Evolutionary conservation across 1,140 invertebrate genomes (phyloP).

Genomic region (Argopecten irradians): DNA sequence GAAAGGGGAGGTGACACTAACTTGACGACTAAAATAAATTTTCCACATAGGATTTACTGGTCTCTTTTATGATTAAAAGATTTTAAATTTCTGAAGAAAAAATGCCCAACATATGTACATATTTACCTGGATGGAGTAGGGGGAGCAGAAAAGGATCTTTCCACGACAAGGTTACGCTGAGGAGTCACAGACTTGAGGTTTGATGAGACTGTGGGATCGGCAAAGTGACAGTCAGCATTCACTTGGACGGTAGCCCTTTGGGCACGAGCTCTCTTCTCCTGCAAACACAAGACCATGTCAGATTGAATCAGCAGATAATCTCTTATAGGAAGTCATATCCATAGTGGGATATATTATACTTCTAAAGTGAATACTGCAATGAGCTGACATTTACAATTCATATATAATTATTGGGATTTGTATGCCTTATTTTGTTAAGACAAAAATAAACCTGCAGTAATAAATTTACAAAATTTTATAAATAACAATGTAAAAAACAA

Average conservation of each 20-base stretch:
- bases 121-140: conserved; percentile 50
- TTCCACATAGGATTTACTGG: background rate
- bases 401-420: too few relatives aligned
- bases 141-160: conserved; percentile 54
- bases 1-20: background rate
- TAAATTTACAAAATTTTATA: too few relatives aligned
- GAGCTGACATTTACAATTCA: too few relatives aligned
- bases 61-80: background rate
- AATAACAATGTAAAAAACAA: too few relatives aligned
- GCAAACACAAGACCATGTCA: background rate
- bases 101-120: background rate
- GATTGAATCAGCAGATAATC: background rate
- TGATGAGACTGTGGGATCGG: conserved; percentile 59
- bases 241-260: conserved; percentile 33
- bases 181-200: conserved; percentile 49
- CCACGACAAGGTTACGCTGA: conserved; percentile 39
- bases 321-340: background rate
- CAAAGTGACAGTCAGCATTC: conserved; percentile 50
- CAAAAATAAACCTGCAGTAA: too few relatives aligned
- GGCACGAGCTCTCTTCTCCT: conserved; percentile 45
- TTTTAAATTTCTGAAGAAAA: background rate
- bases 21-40: background rate
- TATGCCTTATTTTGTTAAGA: too few relatives aligned
- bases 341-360: background rate
- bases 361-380: background rate